Evolutionary conservation across 1,140 invertebrate species (phyloP).

Genomic region (Brachionus asplanchnoidis): DNA sequence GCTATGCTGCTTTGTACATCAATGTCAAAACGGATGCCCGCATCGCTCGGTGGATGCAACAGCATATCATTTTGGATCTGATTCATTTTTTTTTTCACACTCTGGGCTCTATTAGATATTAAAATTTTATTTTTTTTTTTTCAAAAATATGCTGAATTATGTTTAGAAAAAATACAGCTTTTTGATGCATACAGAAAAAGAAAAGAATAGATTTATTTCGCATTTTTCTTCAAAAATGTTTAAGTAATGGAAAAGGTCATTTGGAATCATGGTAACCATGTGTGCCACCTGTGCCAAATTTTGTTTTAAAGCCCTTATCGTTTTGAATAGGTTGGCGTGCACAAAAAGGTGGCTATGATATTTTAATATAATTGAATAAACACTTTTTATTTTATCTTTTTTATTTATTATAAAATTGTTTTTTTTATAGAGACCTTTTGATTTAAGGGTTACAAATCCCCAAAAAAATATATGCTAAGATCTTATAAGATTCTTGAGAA

Average conservation of each 20-base stretch:
- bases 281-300: not conserved
- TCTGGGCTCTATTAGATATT: not conserved
- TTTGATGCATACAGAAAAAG: not conserved
- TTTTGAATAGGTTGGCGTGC: not conserved
- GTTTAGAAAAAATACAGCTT: not conserved
- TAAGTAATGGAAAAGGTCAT: not conserved
- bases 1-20: not conserved
- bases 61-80: not conserved
- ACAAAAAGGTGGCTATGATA: not conserved
- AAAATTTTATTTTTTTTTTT: not conserved
- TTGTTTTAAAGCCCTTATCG: not conserved
- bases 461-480: not conserved
- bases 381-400: not conserved
- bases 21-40: not conserved
- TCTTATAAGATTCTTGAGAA: not conserved
- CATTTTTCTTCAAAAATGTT: not conserved
- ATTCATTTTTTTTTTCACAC: not conserved
- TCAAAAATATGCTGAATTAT: not conserved
- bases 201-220: not conserved
- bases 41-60: not conserved
- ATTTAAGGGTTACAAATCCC: not conserved
- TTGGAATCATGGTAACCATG: not conserved
- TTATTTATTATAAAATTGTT: slow-evolving; percentile 1
- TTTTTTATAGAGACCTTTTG: not conserved
- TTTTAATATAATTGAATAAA: not conserved